Conservation (phyloP, 2,888 invertebrate species). For the Lampropteryx suffumata region DNA sequence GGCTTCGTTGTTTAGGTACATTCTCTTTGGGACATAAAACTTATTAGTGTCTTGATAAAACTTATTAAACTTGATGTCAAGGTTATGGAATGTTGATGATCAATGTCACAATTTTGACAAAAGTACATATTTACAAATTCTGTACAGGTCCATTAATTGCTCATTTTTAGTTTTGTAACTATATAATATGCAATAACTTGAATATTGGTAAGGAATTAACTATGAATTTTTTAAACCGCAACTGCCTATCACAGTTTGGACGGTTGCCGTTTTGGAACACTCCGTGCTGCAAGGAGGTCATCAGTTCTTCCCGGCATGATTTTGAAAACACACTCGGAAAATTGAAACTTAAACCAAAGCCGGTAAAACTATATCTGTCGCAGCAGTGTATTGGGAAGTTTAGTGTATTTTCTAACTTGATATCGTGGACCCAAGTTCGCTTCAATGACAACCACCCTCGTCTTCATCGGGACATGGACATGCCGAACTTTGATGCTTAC, state of each 20-base stretch:
- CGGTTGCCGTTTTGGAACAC: conserved; percentile 40
- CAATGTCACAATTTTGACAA: not conserved
- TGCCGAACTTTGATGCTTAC: conserved; percentile 64
- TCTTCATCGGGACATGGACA: conserved; percentile 64
- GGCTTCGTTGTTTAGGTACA: too few species aligned
- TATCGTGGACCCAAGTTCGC: conserved; percentile 64
- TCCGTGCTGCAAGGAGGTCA: conserved; percentile 40
- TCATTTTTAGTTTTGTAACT: too few species aligned
- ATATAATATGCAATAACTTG: conserved; percentile 11
- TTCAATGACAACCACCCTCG: conserved; percentile 55
- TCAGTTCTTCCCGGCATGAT: conserved; percentile 26
- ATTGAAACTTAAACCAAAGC: not conserved
- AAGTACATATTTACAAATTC: too few species aligned
- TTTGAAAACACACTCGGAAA: conserved; percentile 13
- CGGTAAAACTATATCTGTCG: conserved; percentile 14
- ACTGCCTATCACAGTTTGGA: conserved; percentile 39
- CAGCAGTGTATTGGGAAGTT: conserved; percentile 15
- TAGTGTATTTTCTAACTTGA: conserved; percentile 29
- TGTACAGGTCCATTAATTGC: too few species aligned
- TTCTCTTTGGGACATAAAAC: not conserved
- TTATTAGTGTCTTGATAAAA: too few species aligned
- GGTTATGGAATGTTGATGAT: not conserved
- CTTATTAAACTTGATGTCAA: too few species aligned
- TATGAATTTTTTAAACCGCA: conserved; percentile 51
- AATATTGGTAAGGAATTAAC: conserved; percentile 8